These are phyloP conservation scores for Heliconius hermathena DNA, from an alignment of 1,140 invertebrate species.

Conservation along the genomic window DNA sequence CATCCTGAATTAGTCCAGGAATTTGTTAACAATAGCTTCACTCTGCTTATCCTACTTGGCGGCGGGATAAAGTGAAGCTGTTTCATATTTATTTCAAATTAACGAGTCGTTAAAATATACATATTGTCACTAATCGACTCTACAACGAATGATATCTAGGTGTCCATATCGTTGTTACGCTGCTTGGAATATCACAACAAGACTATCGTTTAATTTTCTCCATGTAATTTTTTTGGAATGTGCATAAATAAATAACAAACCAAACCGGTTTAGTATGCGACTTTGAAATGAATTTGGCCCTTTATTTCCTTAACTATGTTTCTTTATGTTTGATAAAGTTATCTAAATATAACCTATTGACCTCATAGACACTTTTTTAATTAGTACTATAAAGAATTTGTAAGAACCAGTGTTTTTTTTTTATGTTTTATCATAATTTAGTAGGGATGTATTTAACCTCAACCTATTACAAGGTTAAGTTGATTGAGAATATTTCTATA, in stretches of 20 bases:
- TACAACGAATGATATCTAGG: too few relatives aligned
- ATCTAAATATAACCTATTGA: constrained; percentile 3
- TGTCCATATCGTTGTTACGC: not conserved
- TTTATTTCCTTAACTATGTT: not conserved
- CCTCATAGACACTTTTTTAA: constrained; percentile 13
- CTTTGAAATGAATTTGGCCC: not conserved
- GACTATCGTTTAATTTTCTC: constrained; percentile 12
- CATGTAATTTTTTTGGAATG: constrained; percentile 4
- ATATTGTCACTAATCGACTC: too few relatives aligned
- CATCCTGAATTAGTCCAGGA: too few relatives aligned
- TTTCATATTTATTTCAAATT: not conserved
- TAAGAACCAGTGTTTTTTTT: not conserved
- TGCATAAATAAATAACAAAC: not conserved
- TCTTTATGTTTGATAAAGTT: not conserved
- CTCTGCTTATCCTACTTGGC: too few relatives aligned
- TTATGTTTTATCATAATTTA: not conserved
- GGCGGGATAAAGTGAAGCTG: too few relatives aligned
- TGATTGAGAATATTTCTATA: too few relatives aligned
- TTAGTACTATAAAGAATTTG: not conserved
- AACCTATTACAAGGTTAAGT: too few relatives aligned
- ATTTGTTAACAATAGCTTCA: too few relatives aligned
- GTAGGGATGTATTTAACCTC: not conserved
- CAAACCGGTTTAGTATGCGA: not conserved
- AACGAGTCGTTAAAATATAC: not conserved
- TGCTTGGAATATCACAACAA: constrained; percentile 8